phyloP scores from a whole-genome alignment of 1,140 invertebrate genomes.

The Pogonus chalceus region DNA sequence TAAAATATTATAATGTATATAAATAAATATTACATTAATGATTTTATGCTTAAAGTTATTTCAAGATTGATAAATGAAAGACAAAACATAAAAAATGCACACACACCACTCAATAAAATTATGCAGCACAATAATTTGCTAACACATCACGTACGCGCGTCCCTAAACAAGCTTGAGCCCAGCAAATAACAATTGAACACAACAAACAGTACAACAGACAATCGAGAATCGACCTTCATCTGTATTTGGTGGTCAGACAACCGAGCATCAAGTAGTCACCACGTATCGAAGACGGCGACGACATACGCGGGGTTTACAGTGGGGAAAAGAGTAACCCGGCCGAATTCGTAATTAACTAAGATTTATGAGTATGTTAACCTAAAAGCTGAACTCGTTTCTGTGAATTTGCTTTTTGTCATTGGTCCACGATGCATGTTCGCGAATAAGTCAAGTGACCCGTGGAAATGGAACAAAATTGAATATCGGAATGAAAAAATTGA shows the following conservation, averaged over 20 bases:
- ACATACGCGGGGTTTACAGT: neutral
- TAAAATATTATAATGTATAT: too few relatives aligned
- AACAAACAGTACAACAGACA: neutral
- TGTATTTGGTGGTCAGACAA: neutral
- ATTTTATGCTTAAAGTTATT: too few relatives aligned
- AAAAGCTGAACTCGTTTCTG: neutral
- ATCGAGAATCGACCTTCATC: neutral
- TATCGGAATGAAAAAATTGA: neutral
- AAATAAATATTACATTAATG: too few relatives aligned
- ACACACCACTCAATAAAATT: too few relatives aligned
- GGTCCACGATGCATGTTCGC: too few relatives aligned
- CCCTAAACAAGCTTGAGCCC: neutral
- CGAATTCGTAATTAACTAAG: slow-evolving; percentile 4
- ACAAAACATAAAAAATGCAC: too few relatives aligned
- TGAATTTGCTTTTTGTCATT: neutral
- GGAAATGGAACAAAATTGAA: too few relatives aligned
- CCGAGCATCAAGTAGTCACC: too few relatives aligned
- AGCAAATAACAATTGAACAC: neutral
- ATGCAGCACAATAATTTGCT: too few relatives aligned
- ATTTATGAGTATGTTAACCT: slow-evolving; percentile 4
- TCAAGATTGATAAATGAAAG: too few relatives aligned
- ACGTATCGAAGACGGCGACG: neutral
- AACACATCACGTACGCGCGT: neutral
- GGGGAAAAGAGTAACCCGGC: neutral
- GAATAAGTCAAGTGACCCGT: too few relatives aligned